phyloP scores from a whole-genome alignment of 92 coral and sea anemone genomes.

The Palythoa caribaeorum region DNA sequence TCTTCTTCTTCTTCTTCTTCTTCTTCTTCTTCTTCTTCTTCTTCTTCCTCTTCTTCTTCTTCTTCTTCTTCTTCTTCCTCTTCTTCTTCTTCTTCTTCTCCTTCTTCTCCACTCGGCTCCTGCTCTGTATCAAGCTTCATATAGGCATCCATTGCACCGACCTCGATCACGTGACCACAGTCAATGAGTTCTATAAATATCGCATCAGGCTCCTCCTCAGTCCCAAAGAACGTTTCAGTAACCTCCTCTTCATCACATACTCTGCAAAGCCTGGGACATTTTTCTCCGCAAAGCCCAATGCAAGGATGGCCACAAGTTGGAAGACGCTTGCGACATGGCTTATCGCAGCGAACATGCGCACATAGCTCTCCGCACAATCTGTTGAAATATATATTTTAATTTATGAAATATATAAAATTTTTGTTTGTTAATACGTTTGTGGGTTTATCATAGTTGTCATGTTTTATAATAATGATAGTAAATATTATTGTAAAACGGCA shows the following conservation, averaged over 20 bases:
- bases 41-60: no score
- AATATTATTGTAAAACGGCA: no score
- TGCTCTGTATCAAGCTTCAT: constrained; percentile 63
- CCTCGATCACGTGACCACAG: constrained; percentile 91
- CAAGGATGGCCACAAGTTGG: constrained; percentile 71
- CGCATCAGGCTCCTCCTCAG: constrained; percentile 76
- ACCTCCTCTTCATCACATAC: constrained; percentile 79
- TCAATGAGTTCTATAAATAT: constrained; percentile 81
- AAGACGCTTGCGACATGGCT: constrained; percentile 69
- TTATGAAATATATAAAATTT: neutral
- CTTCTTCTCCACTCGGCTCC: constrained; percentile 2
- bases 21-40: no score
- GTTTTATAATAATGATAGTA: neutral
- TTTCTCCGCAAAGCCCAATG: constrained; percentile 93
- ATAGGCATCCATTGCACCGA: constrained; percentile 77
- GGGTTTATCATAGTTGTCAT: neutral
- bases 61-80: no score
- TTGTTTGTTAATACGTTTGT: neutral
- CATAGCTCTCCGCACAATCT: constrained; percentile 83
- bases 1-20: no score
- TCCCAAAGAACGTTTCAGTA: constrained; percentile 84
- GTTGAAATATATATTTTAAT: neutral
- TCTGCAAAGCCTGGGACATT: constrained; percentile 87
- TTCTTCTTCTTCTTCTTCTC: no score
- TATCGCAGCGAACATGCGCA: constrained; percentile 80